Evolutionary conservation across 1,140 invertebrate species (phyloP), one percentile per base, ranked within the genome.

Genomic region (Neodiprion virginianus): DNA sequence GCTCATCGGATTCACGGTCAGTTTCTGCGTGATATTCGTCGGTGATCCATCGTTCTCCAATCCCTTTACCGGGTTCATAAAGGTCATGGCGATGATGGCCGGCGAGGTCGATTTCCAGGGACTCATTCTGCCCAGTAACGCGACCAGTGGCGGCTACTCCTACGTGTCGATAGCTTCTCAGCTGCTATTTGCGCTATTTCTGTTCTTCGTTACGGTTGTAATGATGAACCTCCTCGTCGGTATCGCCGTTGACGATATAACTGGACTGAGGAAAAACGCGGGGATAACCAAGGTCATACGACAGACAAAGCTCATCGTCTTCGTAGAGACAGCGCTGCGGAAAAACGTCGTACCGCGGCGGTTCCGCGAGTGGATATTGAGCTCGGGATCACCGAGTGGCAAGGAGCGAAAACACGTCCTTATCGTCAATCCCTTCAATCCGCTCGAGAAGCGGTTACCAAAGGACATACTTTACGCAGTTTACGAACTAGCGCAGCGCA

Each of bases 191-290:
- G 89, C 90, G 5, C 77, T 92, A 0, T 93, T 93, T 76, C 88
- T 93, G 12, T 89, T 93, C 50, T 91, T 93, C 78, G 92, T 93
- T 8, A 92, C 92, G 4, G 92, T 94, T 14, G 92, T 93, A 17
- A 79, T 94, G 1, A 94, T 93, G 92, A 93, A 93, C 83, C 77
- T 94, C 1, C 82, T 94, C 0, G 91, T 94, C n/a, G 92, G 92
- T 78, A 92, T 93, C 74, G 92, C 92, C 7, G 92, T 93, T 1
- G 90, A 92, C 66, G 92, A 93, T 82, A 93, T 93, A 75, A 91
- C 93, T 82, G 92, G 92, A 1, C 82, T 94, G 1, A 86, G 92
- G 23, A 93, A 92, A 83, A 92, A 92, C 10, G 93, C 93, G 0
- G 92, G 92, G 0, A 83, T 94, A 1, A 92, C 92, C 0, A 92